Evolutionary conservation across 1,140 invertebrate genomes (phyloP).

Genomic region (Sycobia sp.): DNA sequence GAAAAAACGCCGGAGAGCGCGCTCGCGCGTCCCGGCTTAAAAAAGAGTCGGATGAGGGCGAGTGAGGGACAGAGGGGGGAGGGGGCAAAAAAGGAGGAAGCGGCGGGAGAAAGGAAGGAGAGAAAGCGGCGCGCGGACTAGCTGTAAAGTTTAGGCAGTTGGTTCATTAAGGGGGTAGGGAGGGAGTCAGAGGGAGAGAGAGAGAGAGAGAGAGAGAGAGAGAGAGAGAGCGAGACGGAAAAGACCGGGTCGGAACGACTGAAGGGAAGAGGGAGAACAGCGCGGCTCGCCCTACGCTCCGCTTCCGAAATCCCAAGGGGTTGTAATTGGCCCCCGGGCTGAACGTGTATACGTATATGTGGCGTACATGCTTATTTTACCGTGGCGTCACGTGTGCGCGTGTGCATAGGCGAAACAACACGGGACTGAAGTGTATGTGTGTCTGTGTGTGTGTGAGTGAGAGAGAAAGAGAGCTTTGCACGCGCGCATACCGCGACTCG

Average conservation of each 20-base stretch:
- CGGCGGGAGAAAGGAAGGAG: slow-evolving; percentile 30
- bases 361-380: too few relatives aligned
- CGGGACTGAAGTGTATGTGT: neutral
- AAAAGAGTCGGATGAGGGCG: neutral
- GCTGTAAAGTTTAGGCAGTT: slow-evolving; percentile 49
- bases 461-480: too few relatives aligned
- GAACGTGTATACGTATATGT: slow-evolving; percentile 12
- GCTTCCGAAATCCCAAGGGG: slow-evolving; percentile 45
- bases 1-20: slow-evolving; percentile 33
- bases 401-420: neutral
- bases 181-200: slow-evolving; percentile 30
- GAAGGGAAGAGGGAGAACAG: slow-evolving; percentile 1
- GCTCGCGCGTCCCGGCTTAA: slow-evolving; percentile 22
- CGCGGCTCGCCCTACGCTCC: slow-evolving; percentile 8
- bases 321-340: slow-evolving; percentile 48
- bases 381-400: neutral
- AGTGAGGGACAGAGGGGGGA: neutral
- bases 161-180: slow-evolving; percentile 51
- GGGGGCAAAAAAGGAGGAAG: slow-evolving; percentile 1
- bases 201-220: too few relatives aligned
- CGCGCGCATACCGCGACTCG: neutral
- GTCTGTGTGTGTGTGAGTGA: too few relatives aligned
- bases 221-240: slow-evolving; percentile 31
- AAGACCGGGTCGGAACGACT: slow-evolving; percentile 18
- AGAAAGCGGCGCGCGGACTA: slow-evolving; percentile 38